A percentile compares a stretch with the other conserved stretches of the same genome.
These are phyloP conservation scores for Forbesichthys agassizii DNA, from an alignment of 2,113 vertebrate genomes.

Conservation along the genomic window DNA sequence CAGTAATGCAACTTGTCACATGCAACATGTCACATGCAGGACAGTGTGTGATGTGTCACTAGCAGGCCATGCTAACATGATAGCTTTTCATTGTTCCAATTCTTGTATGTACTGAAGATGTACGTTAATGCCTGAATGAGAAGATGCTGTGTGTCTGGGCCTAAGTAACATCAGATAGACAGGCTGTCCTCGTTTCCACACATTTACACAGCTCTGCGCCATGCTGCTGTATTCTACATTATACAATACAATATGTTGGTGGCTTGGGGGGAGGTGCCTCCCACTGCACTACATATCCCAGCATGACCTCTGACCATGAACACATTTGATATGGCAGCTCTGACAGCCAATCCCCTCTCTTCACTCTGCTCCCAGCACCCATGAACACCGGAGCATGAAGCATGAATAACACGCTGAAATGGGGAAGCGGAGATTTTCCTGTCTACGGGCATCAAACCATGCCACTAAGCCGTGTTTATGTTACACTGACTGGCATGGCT, in stretches of 20 bases:
- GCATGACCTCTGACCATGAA: slow-evolving; percentile 48
- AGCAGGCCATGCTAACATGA: too few relatives aligned
- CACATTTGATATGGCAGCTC: slow-evolving; percentile 35
- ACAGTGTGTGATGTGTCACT: too few relatives aligned
- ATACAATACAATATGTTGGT: background rate
- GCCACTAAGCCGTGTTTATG: slow-evolving; percentile 18
- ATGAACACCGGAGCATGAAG: slow-evolving; percentile 56
- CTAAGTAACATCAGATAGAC: slow-evolving; percentile 19
- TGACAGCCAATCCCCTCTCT: slow-evolving; percentile 48
- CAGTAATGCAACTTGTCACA: too few relatives aligned
- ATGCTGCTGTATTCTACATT: background rate
- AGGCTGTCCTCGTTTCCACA: slow-evolving; percentile 16
- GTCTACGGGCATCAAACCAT: slow-evolving; percentile 43
- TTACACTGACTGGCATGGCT: slow-evolving; percentile 8
- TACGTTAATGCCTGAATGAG: slow-evolving; percentile 34
- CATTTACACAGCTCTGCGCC: slow-evolving; percentile 36
- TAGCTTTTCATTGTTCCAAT: too few relatives aligned
- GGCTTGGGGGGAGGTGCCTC: slow-evolving; percentile 24
- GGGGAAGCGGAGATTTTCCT: slow-evolving; percentile 34
- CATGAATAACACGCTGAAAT: slow-evolving; percentile 27
- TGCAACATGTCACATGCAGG: too few relatives aligned
- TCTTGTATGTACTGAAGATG: background rate
- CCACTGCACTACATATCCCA: slow-evolving; percentile 29
- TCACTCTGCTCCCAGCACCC: slow-evolving; percentile 18
- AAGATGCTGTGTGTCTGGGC: slow-evolving; percentile 30